phyloP scores from a whole-genome alignment of 2,888 invertebrate genomes.

The Tiphia femorata region DNA sequence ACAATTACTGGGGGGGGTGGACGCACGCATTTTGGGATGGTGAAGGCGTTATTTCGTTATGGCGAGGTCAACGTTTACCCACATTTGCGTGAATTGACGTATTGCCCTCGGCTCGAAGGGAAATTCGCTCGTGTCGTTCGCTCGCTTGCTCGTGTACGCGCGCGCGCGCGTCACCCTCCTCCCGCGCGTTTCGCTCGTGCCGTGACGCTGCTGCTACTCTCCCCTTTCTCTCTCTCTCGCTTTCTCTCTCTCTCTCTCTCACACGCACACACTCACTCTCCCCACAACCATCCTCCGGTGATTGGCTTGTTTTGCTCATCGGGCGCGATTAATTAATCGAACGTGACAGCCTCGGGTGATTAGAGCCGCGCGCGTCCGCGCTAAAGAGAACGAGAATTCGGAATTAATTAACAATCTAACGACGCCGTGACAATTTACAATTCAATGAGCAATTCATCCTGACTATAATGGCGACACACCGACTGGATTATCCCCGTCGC shows the following conservation, averaged over 20 bases:
- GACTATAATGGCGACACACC: background rate
- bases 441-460: constrained; percentile 2
- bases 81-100: constrained; percentile 26
- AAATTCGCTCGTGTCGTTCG: constrained; percentile 40
- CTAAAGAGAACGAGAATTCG: constrained; percentile 8
- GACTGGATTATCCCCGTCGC: no score
- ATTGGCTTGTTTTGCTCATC: constrained; percentile 34
- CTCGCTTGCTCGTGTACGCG: constrained; percentile 12
- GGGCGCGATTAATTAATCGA: constrained; percentile 33
- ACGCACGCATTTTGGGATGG: no score
- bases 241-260: no score
- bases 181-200: no score
- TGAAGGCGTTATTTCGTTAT: constrained; percentile 42
- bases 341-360: constrained; percentile 12
- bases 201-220: no score
- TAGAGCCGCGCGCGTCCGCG: background rate
- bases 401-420: constrained; percentile 17
- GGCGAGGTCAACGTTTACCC: constrained; percentile 48
- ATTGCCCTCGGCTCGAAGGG: constrained; percentile 37
- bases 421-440: background rate
- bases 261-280: no score
- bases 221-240: no score
- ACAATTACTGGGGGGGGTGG: no score
- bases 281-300: no score
- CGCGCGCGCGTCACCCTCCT: no score